Evolutionary conservation across 2,113 vertebrate species (phyloP), one percentile per base, ranked within the genome.

Genomic region (Saiga tatarica): DNA sequence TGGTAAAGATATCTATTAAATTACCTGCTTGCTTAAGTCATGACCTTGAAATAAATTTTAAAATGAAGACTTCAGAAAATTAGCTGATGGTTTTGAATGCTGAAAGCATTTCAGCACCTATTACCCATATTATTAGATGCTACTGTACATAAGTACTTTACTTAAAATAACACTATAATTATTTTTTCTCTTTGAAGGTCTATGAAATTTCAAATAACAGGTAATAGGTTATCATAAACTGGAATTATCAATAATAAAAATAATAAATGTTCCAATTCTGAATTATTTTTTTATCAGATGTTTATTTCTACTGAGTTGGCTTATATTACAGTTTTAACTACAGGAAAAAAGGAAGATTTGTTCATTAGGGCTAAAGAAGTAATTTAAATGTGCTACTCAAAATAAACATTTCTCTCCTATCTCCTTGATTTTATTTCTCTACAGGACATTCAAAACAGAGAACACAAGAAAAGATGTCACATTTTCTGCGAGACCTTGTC

Each of bases 61-160:
- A 97, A 95, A 91, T 52, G 21, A 16, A 76, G 30, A 71, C 28
- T 62, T 92, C 10, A 71, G 52, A 95, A 95, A 94, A 96, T 47
- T 82, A 87, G 25, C 26, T 87, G 21, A 79, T 67, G 21, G 15
- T 8, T 85, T 81, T 82, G 57, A 82, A 95, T 33, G 17, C 2
- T 95, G 45, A 91, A 88, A 87, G n/a, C 42, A 76, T 50, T 82
- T 76, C 52, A 17, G 14, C 9, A 84, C 5, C 39, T 88, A 92
- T 81, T 74, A 62, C 33, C 71, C 36, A 55, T 89, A 53, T 79
- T 83, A 59, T 39, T 94, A 90, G 11, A 87, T 79, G 9, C 16
- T 67, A 71, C 45, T 10, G 47, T 82, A 39, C 7, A 10, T 45
- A 81, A 90, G 6, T 42, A 57, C 17, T 36, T 92, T 64, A 53